A percentile compares a stretch with the other conserved stretches of the same genome.
Conservation (phyloP, 1,140 invertebrate genomes). For the Aleiodes sp. region DNA sequence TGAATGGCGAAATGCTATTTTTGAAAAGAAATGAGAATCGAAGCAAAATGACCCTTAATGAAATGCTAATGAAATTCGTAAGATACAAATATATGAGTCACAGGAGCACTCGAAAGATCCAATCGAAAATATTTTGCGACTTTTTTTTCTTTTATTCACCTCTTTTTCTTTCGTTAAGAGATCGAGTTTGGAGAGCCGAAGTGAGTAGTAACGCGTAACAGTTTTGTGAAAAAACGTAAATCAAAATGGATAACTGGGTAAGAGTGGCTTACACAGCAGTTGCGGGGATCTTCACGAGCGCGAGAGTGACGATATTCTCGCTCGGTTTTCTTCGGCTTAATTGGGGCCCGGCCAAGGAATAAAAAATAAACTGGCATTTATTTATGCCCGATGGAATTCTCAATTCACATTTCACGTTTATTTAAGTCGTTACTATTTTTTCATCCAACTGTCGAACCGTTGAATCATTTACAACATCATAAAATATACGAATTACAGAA, state of each 20-base stretch:
- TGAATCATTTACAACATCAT: too few relatives aligned
- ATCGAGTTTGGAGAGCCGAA: background rate
- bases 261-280: background rate
- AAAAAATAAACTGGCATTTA: background rate
- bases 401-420: too few relatives aligned
- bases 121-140: background rate
- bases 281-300: background rate
- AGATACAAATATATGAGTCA: slow-evolving; percentile 21
- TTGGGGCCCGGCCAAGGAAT: background rate
- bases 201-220: slow-evolving; percentile 22
- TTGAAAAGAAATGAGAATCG: background rate
- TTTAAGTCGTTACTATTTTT: too few relatives aligned
- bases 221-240: slow-evolving; percentile 16
- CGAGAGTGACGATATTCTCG: slow-evolving; percentile 1
- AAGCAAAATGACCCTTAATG: slow-evolving; percentile 3
- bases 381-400: background rate
- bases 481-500: too few relatives aligned
- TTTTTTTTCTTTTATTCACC: slow-evolving; percentile 9
- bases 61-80: slow-evolving; percentile 32
- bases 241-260: slow-evolving; percentile 26
- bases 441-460: too few relatives aligned
- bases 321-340: background rate
- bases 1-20: too few relatives aligned
- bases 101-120: slow-evolving; percentile 1
- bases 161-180: background rate